Conservation (phyloP, 2,113 vertebrate genomes). For the Syngnathoides biaculeatus region DNA sequence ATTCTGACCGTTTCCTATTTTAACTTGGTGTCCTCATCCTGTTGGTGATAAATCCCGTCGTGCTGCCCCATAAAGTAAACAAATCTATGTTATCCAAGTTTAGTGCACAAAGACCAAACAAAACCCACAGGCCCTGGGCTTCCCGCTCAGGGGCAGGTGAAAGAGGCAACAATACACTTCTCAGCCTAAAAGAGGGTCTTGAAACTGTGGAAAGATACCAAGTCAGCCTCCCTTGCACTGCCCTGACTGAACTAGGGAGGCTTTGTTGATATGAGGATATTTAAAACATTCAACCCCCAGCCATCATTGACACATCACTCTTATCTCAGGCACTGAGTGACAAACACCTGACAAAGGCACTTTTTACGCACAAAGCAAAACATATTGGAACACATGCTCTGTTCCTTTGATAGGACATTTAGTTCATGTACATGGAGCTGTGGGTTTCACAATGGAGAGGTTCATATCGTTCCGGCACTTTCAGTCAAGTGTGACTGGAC, state of each 20-base stretch:
- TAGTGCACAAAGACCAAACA: constrained; percentile 58
- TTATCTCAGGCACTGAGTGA: constrained; percentile 47
- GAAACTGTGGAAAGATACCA: constrained; percentile 22
- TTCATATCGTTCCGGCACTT: constrained; percentile 44
- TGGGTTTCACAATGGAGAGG: constrained; percentile 14
- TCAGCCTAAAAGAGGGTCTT: constrained; percentile 27
- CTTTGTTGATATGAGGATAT: constrained; percentile 47
- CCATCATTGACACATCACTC: constrained; percentile 40
- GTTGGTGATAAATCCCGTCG: constrained; percentile 52
- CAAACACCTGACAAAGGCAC: constrained; percentile 40
- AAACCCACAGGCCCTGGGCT: constrained; percentile 61
- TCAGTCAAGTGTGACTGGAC: constrained; percentile 54
- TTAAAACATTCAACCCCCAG: constrained; percentile 46
- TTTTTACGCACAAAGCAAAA: constrained; percentile 6
- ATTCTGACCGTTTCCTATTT: constrained; percentile 62
- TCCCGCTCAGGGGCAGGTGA: constrained; percentile 59
- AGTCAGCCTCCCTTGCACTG: constrained; percentile 27
- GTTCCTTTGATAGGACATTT: constrained; percentile 4
- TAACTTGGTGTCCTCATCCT: constrained; percentile 65
- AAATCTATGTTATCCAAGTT: constrained; percentile 55
- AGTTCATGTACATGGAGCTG: constrained; percentile 15
- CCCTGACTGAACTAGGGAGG: constrained; percentile 39
- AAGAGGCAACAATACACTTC: constrained; percentile 33
- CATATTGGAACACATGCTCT: constrained; percentile 1
- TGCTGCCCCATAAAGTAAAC: constrained; percentile 27